These are phyloP conservation scores for Linnaemya tessellans DNA, from an alignment of 2,888 invertebrate genomes.

Conservation along the genomic window DNA sequence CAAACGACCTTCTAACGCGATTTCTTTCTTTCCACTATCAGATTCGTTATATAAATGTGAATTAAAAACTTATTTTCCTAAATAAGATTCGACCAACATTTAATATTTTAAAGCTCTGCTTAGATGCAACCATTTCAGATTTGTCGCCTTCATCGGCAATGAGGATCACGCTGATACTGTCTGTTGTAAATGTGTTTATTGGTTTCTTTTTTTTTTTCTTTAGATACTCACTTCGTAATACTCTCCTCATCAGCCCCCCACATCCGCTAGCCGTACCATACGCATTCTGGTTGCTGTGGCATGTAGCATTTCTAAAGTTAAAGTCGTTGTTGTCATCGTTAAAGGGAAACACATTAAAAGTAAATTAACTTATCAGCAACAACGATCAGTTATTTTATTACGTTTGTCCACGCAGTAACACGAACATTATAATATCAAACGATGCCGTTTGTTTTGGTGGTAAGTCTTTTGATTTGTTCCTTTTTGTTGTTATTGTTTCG, in stretches of 20 bases:
- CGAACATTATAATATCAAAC: slow-evolving; percentile 83
- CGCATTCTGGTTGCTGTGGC: slow-evolving; percentile 24
- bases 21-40: too few relatives aligned
- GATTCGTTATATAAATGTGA: too few relatives aligned
- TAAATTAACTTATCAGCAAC: slow-evolving; percentile 84
- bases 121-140: slow-evolving; percentile 27
- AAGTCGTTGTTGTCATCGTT: slow-evolving; percentile 60
- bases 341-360: slow-evolving; percentile 83
- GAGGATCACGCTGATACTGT: slow-evolving; percentile 34
- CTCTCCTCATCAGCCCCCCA: background rate
- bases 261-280: background rate
- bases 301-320: slow-evolving; percentile 53
- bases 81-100: too few relatives aligned
- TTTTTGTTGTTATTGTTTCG: background rate
- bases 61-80: background rate
- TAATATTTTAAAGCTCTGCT: slow-evolving; percentile 25
- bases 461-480: slow-evolving; percentile 23
- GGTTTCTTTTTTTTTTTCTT: slow-evolving; percentile 3
- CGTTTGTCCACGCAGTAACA: slow-evolving; percentile 83
- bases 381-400: slow-evolving; percentile 84
- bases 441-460: slow-evolving; percentile 78
- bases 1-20: too few relatives aligned
- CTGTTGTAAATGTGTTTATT: slow-evolving; percentile 53
- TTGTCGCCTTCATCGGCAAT: slow-evolving; percentile 45
- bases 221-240: background rate